Evolutionary conservation across 2,888 invertebrate species (phyloP), one percentile per base, ranked within the genome.

Genomic region (Dermolepida albohirtum): DNA sequence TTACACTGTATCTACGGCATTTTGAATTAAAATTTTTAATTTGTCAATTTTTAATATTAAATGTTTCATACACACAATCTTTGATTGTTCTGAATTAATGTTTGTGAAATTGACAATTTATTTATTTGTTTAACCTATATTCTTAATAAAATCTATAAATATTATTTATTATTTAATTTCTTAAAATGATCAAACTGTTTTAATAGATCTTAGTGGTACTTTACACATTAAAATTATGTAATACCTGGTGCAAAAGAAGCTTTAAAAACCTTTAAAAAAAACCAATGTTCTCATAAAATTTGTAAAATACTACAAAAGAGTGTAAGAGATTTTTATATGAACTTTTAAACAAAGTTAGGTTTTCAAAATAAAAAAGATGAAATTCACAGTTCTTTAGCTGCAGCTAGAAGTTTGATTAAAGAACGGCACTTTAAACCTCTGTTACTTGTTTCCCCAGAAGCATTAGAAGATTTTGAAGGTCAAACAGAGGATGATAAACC

Each of bases 221-320:
- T 78, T 95, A 34, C 94, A 94, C 78, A 87, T 94, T 67, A 93
- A 72, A 88, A 92, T 79, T 83, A 85, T 49, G 88, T 87, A 11
- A 87, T 90, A 67, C 87, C 88, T 2, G 89, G 90, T 50, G 90
- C 93, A 12, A 82, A 89, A 0, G 87, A 88, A 72, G 92, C 93
- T 4, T 80, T 95, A 59, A 83, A 75, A 91, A 90, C 77, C 83
- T 92, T 63, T 84, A 88, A 43, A 75, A n/a, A n/a, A 81, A n/a
- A 81, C 85, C 11, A 85, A 86, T 59, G 74, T 91, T 0, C 79
- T 82, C 27, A 83, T 93, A 8, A 90, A 90, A 81, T 95, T 94
- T 84, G 92, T 95, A 0, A 95, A 95, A 95, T 76, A 95, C 94
- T 0, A 93, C 94, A 0, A 94, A 94, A 80, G 94, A 95, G 80